Evolutionary conservation across 2,113 vertebrate species (phyloP), one percentile per base, ranked within the genome.

Genomic region (Craseonycteris thonglongyai): DNA sequence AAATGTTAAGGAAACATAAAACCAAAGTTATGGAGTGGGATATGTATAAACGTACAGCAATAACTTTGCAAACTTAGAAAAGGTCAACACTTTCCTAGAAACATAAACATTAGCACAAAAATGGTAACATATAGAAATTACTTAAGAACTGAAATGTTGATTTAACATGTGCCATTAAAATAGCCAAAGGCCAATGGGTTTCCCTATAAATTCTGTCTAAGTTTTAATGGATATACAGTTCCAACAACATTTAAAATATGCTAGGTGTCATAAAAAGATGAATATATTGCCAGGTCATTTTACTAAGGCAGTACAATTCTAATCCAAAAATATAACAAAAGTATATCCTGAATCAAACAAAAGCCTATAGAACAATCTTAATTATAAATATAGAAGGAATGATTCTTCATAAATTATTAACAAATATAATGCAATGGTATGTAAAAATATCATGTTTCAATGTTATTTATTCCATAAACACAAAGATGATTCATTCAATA

Each of bases 321-420:
- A 94, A 89, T 49, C 1, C 16, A 87, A 88, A 86, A 85, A 33
- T 24, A n/a, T 66, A 74, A n/a, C 16, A 87, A 80, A 95, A 94
- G 19, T 38, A 35, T 92, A 26, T 6, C 0, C 15, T 8, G 1
- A 66, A 72, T 49, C 19, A 58, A 66, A 78, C 15, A 40, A 69
- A 87, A 74, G 3, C 3, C 65, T 76, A n/a, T 12, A 22, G 30
- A 75, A 8, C 5, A 93, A 49, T 69, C 13, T 91, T 68, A 45
- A 51, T 54, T 45, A 35, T 45, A 24, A 88, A 5, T 24, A 74
- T 58, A 11, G 14, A 33, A 47, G 2, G 0, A 88, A 45, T 16
- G 79, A 68, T 82, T 76, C 3, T 45, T 40, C 16, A 54, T 58
- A 45, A 56, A 68, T 81, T 49, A 47, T 66, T 89, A 51, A 58